Conservation (phyloP, 2,797 vertebrate species). For the Vireo griseus region DNA sequence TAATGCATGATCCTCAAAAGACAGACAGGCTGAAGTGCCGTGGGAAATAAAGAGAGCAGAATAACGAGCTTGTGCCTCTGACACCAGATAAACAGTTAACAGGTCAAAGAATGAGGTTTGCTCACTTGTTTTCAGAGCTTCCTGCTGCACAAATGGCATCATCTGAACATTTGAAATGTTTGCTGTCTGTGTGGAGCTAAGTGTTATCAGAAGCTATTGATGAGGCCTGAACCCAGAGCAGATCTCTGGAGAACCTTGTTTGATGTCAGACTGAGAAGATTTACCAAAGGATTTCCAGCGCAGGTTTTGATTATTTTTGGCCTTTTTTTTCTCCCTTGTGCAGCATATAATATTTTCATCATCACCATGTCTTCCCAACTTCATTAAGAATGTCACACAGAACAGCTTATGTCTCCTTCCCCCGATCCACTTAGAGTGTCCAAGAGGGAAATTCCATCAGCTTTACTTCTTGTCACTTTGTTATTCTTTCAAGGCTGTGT, state of each 20-base stretch:
- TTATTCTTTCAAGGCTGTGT: not conserved
- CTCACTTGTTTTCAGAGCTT: not conserved
- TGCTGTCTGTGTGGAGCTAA: not conserved
- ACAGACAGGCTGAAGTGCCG: not conserved
- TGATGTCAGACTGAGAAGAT: not conserved
- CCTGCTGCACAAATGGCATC: not conserved
- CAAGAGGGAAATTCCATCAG: not conserved
- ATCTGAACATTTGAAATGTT: not conserved
- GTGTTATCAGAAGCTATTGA: not conserved
- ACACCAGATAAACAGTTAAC: not conserved
- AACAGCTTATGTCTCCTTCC: not conserved
- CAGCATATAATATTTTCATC: not conserved
- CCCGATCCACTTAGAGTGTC: not conserved
- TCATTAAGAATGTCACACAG: not conserved
- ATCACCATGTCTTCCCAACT: not conserved
- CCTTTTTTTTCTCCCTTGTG: fast-evolving
- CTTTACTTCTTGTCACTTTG: not conserved
- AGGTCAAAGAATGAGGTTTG: not conserved
- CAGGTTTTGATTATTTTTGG: not conserved
- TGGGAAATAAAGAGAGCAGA: not conserved
- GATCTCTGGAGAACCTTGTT: not conserved
- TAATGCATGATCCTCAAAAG: not conserved
- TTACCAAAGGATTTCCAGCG: not conserved
- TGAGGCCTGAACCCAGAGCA: not conserved
- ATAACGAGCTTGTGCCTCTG: not conserved